A percentile compares a stretch with the other conserved stretches of the same genome.
These are phyloP conservation scores for Enteromius radiatus DNA, from an alignment of 2,797 vertebrate species.

Conservation along the genomic window DNA sequence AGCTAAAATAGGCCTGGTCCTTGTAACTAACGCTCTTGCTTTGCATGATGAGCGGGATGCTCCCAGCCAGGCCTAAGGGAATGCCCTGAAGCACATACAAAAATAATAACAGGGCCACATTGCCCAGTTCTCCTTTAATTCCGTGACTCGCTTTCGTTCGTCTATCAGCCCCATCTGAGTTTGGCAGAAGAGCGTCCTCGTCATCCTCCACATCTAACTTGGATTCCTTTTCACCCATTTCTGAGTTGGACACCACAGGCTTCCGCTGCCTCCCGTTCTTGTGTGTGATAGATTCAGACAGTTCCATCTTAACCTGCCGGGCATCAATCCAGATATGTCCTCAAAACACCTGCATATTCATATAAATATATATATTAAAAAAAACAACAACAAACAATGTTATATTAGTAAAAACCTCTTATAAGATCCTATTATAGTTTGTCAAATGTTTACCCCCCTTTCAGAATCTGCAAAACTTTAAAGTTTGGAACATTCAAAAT, in stretches of 20 bases:
- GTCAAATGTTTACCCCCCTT: too few relatives aligned
- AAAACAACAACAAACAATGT: not conserved
- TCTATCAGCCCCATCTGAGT: conserved; percentile 55
- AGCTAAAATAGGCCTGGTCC: conserved; percentile 96
- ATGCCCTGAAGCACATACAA: conserved; percentile 97
- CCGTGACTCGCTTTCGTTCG: conserved; percentile 60
- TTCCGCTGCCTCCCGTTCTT: conserved; percentile 81
- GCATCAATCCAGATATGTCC: conserved; percentile 69
- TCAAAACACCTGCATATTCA: conserved; percentile 63
- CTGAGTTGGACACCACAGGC: conserved; percentile 46
- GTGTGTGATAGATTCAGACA: conserved; percentile 63
- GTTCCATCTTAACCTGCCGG: conserved; percentile 72
- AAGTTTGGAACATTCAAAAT: too few relatives aligned
- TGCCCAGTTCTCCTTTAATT: conserved; percentile 83
- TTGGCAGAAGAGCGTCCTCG: conserved; percentile 73
- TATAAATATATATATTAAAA: too few relatives aligned
- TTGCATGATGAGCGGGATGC: conserved; percentile 94
- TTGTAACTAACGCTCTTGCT: conserved; percentile 92
- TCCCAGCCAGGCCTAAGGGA: conserved; percentile 94
- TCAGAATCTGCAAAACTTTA: too few relatives aligned
- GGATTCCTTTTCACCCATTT: conserved; percentile 49
- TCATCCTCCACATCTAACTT: conserved; percentile 73
- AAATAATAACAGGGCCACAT: conserved; percentile 89
- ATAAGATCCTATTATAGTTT: too few relatives aligned
- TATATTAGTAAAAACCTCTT: too few relatives aligned